Conservation (phyloP, 30 jellyfish, hydroid and myxozoan genomes). For the Aurelia aurita complex sp. Pacific region DNA sequence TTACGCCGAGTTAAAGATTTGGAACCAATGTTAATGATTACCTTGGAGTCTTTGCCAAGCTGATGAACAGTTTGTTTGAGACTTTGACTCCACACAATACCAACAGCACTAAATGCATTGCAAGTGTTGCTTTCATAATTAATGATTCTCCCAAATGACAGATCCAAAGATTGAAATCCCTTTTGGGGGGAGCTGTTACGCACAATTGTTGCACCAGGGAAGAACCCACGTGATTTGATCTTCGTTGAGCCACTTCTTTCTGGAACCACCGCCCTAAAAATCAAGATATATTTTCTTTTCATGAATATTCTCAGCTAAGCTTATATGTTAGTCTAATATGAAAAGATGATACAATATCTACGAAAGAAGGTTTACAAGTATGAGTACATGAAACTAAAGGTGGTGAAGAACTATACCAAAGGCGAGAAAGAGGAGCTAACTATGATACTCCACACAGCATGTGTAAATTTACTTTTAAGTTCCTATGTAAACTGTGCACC, state of each 20-base stretch:
- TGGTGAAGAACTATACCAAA: too few species aligned
- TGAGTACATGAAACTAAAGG: too few species aligned
- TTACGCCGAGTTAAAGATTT: too few species aligned
- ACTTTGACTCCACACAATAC: constrained; percentile 30
- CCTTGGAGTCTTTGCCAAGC: constrained; percentile 36
- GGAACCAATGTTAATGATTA: background rate
- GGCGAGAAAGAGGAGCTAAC: background rate
- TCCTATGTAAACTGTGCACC: too few species aligned
- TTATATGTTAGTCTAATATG: too few species aligned
- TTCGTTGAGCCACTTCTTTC: constrained; percentile 17
- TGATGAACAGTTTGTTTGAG: constrained; percentile 19
- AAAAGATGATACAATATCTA: too few species aligned
- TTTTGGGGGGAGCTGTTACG: constrained; percentile 9
- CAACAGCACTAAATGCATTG: constrained; percentile 26
- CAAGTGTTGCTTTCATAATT: constrained; percentile 17
- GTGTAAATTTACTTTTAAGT: too few species aligned
- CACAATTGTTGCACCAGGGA: constrained; percentile 45
- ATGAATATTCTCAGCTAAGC: background rate
- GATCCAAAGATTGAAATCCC: constrained; percentile 27
- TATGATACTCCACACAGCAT: too few species aligned
- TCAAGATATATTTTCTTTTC: background rate
- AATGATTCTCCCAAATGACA: constrained; percentile 21
- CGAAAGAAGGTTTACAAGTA: too few species aligned
- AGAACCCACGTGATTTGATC: constrained; percentile 13
- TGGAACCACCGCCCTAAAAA: constrained; percentile 19